phyloP scores from a whole-genome alignment of 2,113 vertebrate genomes.

The Polypterus senegalus region DNA sequence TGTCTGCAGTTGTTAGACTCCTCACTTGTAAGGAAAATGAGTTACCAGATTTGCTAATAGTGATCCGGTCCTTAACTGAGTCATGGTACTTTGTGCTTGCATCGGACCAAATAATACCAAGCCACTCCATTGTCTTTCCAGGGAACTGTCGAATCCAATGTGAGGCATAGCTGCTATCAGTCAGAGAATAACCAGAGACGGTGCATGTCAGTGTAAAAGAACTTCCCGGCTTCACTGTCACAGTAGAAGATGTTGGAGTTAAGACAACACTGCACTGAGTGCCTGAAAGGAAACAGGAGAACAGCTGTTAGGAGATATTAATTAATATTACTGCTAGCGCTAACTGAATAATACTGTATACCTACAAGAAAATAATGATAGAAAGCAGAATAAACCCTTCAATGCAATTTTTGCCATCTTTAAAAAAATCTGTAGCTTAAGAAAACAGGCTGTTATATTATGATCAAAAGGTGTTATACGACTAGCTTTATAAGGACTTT shows the following conservation, averaged over 20 bases:
- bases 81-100: not conserved
- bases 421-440: too few species aligned
- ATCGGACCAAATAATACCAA: not conserved
- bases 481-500: too few species aligned
- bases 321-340: too few species aligned
- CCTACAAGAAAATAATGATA: too few species aligned
- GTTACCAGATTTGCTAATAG: not conserved
- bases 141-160: not conserved
- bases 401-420: too few species aligned
- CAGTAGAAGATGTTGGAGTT: not conserved
- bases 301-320: too few species aligned
- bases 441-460: too few species aligned
- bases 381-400: too few species aligned
- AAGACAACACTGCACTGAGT: not conserved
- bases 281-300: not conserved
- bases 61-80: not conserved
- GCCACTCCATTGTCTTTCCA: conserved; percentile 1
- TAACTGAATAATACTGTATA: too few species aligned
- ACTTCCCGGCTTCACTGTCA: not conserved
- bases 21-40: not conserved
- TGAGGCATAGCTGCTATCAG: not conserved
- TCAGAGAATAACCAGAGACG: not conserved
- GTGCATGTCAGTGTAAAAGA: not conserved
- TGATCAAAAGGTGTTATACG: too few species aligned
- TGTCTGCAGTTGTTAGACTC: not conserved